Percentiles rank a stretch among this genome's conserved stretches.
Conservation (phyloP, 2,888 invertebrate genomes). For the Hyalella azteca region DNA sequence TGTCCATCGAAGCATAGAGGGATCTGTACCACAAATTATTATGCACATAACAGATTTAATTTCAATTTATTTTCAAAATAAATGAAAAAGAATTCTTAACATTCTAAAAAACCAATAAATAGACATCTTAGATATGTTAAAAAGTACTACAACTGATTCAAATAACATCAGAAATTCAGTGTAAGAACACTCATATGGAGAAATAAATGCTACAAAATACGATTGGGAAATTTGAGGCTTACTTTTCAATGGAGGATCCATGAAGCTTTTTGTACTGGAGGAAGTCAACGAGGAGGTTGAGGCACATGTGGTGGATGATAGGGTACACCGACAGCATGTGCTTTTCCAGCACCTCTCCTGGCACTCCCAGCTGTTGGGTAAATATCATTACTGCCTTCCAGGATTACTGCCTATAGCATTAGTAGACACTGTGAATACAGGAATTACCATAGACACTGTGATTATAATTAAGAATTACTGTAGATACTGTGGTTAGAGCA, state of each 20-base stretch:
- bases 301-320: slow-evolving; percentile 72
- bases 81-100: no score
- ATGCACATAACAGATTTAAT: no score
- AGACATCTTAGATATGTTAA: neutral
- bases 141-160: neutral
- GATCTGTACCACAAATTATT: slow-evolving; percentile 39
- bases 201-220: neutral
- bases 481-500: no score
- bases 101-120: no score
- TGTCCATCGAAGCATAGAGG: slow-evolving; percentile 44
- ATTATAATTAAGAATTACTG: no score
- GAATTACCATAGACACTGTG: no score
- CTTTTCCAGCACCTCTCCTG: neutral
- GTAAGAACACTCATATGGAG: neutral
- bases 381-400: no score
- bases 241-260: slow-evolving; percentile 45
- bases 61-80: no score
- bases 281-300: slow-evolving; percentile 71
- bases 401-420: no score
- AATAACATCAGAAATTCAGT: neutral
- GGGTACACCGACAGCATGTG: slow-evolving; percentile 67
- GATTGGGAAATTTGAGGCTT: slow-evolving; percentile 15
- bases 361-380: neutral
- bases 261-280: slow-evolving; percentile 61
- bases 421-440: no score